Evolutionary conservation across 2,113 vertebrate species (phyloP).

Genomic region (Cranoglanis bouderius): DNA sequence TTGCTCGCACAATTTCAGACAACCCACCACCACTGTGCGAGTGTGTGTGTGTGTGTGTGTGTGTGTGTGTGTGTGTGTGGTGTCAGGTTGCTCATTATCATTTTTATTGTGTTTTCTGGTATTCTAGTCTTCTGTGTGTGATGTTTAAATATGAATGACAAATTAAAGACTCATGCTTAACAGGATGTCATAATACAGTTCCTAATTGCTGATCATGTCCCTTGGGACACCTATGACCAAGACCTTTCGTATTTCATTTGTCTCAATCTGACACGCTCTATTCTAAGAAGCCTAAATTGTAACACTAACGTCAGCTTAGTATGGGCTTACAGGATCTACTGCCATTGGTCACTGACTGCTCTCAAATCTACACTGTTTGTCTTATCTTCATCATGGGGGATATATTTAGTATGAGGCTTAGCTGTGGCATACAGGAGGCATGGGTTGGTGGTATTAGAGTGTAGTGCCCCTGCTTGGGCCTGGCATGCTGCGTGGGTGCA

Average conservation of each 20-base stretch:
- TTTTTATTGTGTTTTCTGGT: constrained; percentile 45
- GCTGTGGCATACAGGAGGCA: constrained; percentile 64
- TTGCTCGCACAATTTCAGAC: constrained; percentile 52
- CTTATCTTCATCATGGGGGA: constrained; percentile 74
- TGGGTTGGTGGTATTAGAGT: constrained; percentile 65
- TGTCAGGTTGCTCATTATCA: constrained; percentile 36
- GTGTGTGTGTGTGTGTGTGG: constrained; percentile 11
- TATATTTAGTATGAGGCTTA: constrained; percentile 85
- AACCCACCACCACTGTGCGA: neutral
- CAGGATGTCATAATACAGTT: constrained; percentile 20
- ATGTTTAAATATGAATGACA: constrained; percentile 4
- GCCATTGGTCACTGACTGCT: constrained; percentile 71
- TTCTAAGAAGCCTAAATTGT: constrained; percentile 65
- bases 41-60: constrained; percentile 7
- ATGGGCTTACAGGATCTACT: constrained; percentile 62
- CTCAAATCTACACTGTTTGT: constrained; percentile 77
- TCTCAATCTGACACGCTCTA: constrained; percentile 37
- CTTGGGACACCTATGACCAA: constrained; percentile 15
- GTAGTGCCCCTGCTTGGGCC: constrained; percentile 69
- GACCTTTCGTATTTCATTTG: constrained; percentile 29
- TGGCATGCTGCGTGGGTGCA: constrained; percentile 71
- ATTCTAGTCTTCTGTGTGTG: neutral
- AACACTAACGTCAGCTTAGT: constrained; percentile 71
- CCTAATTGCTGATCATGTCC: constrained; percentile 32
- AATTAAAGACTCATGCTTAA: constrained; percentile 22